phyloP scores from a whole-genome alignment of 2,888 invertebrate genomes.

The Eilema griseolum region DNA sequence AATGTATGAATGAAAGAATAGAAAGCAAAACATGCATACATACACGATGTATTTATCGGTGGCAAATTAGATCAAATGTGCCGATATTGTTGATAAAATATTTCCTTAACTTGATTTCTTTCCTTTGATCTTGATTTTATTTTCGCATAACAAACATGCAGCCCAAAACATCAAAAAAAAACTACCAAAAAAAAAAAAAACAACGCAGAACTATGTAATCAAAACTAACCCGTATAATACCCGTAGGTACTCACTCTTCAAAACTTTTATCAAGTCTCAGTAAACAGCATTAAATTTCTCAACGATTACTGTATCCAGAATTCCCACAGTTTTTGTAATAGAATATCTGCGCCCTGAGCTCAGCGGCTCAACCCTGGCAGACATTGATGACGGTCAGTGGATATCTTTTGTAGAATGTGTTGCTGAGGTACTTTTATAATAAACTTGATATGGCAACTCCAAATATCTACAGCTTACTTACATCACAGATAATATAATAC shows the following conservation, averaged over 20 bases:
- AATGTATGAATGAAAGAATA: too few relatives aligned
- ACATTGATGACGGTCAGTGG: conserved; percentile 46
- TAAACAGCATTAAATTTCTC: conserved; percentile 14
- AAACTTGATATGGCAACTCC: conserved; percentile 22
- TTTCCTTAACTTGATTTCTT: too few relatives aligned
- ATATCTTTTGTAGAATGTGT: conserved; percentile 36
- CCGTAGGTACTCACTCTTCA: neutral
- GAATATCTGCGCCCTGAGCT: conserved; percentile 30
- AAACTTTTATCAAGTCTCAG: conserved; percentile 19
- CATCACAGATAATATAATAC: too few relatives aligned
- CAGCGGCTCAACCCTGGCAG: conserved; percentile 25
- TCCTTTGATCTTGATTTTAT: too few relatives aligned
- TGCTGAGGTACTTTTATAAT: conserved; percentile 22
- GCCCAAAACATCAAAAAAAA: too few relatives aligned
- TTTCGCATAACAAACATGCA: too few relatives aligned
- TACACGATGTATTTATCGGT: too few relatives aligned
- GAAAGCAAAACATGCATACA: too few relatives aligned
- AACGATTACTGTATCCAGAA: conserved; percentile 33
- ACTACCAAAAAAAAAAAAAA: neutral
- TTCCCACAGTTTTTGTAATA: conserved; percentile 30
- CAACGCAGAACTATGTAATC: neutral
- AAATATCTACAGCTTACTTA: conserved; percentile 7
- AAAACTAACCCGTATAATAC: neutral
- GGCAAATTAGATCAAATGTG: too few relatives aligned
- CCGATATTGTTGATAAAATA: too few relatives aligned